Base-by-base conservation (phyloP, 2,888 invertebrate species). In the Calliscelio sp. region DNA sequence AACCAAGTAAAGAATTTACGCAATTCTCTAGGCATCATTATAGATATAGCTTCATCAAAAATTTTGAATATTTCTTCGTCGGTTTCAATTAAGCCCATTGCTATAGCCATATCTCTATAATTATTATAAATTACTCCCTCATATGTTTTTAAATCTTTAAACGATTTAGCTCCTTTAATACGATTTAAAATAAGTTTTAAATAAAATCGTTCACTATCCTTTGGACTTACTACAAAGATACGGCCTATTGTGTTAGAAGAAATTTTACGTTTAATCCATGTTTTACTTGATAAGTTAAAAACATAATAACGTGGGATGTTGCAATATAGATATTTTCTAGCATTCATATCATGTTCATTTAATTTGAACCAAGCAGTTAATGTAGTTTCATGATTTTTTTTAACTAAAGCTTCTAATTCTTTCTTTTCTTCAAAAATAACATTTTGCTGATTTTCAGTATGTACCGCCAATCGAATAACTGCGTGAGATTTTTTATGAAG, bases 371-470 rank as follows among this genome's bases (percentile, higher is more conserved):
- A 81, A 41, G 81, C 70, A 61, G 81, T 75, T 63, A 75, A 70
- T 38, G 75, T 75, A 20, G 81, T 81, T 25, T 75, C 66, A 55
- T 18, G 28, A 28, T 28, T 28, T 28, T 28, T 32, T 32, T 78
- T 78, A 57, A 28, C n/a, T 61, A 73, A 61, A 10, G 38, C 35
- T 25, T 59, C 28, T 28, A 14, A 16, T 49, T 28, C 57, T 59
- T 71, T 71, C 14, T 49, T 49, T 66, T 66, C 66, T 49, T 49
- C 28, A 28, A 66, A 75, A 32, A 75, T 28, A 11, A 65, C 38
- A 10, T 71, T 46, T 63, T 83, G 84, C 73, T 85, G 57, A 63
- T 84, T 86, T 81, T 82, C 57, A 25, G 28, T 46, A 80, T 84
- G 84, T n/a, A 84, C 51, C 14, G 84, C 77, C 61, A 81, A 80